These are phyloP conservation scores for Ethmia dodecea DNA, from an alignment of 2,888 invertebrate genomes.

Conservation along the genomic window DNA sequence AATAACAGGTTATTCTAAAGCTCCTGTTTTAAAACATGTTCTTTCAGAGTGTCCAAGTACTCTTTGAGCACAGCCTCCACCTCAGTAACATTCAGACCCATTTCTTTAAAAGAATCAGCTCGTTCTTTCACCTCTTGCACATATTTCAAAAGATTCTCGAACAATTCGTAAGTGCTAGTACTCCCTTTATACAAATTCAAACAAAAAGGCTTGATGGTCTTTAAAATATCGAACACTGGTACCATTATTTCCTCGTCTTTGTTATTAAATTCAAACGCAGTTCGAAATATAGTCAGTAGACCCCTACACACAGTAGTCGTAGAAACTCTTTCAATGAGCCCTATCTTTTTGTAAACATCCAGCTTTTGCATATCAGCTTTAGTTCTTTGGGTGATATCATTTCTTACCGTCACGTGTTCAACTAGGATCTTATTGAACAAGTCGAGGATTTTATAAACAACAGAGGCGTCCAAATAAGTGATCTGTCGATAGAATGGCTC, in stretches of 20 bases:
- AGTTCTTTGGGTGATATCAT: slow-evolving; percentile 23
- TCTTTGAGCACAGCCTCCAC: slow-evolving; percentile 31
- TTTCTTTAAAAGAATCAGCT: too few species aligned
- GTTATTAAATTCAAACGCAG: slow-evolving; percentile 28
- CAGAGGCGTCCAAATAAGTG: slow-evolving; percentile 35
- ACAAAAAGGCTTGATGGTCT: slow-evolving; percentile 46
- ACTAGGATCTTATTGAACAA: slow-evolving; percentile 52
- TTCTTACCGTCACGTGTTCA: slow-evolving; percentile 44
- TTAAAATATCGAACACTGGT: slow-evolving; percentile 39
- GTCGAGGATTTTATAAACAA: slow-evolving; percentile 37
- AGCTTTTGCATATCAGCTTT: slow-evolving; percentile 30
- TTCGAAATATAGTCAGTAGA: slow-evolving; percentile 41
- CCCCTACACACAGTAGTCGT: slow-evolving; percentile 46
- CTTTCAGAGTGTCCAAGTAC: slow-evolving; percentile 33
- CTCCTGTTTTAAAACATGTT: slow-evolving; percentile 37
- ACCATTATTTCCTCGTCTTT: slow-evolving; percentile 28
- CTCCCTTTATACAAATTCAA: slow-evolving; percentile 24
- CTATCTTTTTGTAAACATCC: slow-evolving; percentile 46
- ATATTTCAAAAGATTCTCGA: slow-evolving; percentile 31
- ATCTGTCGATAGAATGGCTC: slow-evolving; percentile 54
- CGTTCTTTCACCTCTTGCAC: slow-evolving; percentile 21
- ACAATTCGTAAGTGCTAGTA: slow-evolving; percentile 31
- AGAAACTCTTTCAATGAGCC: slow-evolving; percentile 47
- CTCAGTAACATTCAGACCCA: slow-evolving; percentile 30
- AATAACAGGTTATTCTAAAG: too few species aligned